Conservation (phyloP, 2,113 vertebrate species). For the Rhineura floridana region DNA sequence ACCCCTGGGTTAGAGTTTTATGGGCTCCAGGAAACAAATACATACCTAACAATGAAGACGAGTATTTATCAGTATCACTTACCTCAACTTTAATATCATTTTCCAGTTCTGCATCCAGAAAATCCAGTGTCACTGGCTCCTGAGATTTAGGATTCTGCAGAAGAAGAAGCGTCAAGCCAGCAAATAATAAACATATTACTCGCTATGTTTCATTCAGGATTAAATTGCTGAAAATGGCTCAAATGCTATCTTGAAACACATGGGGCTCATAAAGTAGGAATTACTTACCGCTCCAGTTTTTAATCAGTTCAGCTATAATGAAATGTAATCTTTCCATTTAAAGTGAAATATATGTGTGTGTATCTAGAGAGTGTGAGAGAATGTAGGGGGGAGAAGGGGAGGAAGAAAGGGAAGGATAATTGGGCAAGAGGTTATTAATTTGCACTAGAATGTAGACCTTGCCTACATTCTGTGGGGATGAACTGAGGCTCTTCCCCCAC, state of each 20-base stretch:
- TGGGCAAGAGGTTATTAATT: slow-evolving; percentile 18
- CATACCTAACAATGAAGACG: too few relatives aligned
- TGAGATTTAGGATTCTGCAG: slow-evolving; percentile 99
- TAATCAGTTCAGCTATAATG: neutral
- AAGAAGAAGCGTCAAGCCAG: slow-evolving; percentile 61
- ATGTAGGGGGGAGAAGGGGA: too few relatives aligned
- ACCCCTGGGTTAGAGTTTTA: too few relatives aligned
- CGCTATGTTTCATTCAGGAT: neutral
- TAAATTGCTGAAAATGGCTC: slow-evolving; percentile 5
- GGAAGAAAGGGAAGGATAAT: slow-evolving; percentile 9
- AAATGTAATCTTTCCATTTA: slow-evolving; percentile 31
- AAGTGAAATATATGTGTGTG: slow-evolving; percentile 34
- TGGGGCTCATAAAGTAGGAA: slow-evolving; percentile 18
- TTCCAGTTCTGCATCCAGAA: slow-evolving; percentile 95
- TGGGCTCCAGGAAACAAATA: neutral
- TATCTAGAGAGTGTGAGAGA: too few relatives aligned
- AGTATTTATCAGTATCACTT: slow-evolving; percentile 45
- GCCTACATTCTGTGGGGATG: neutral
- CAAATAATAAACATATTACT: slow-evolving; percentile 48
- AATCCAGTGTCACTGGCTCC: slow-evolving; percentile 96
- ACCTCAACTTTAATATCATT: slow-evolving; percentile 98
- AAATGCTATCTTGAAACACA: slow-evolving; percentile 33
- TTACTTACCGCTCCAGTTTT: slow-evolving; percentile 60
- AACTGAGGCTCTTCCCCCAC: neutral
- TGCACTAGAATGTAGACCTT: neutral